Conservation (phyloP, 2,888 invertebrate species). For the Archips crataeganus region DNA sequence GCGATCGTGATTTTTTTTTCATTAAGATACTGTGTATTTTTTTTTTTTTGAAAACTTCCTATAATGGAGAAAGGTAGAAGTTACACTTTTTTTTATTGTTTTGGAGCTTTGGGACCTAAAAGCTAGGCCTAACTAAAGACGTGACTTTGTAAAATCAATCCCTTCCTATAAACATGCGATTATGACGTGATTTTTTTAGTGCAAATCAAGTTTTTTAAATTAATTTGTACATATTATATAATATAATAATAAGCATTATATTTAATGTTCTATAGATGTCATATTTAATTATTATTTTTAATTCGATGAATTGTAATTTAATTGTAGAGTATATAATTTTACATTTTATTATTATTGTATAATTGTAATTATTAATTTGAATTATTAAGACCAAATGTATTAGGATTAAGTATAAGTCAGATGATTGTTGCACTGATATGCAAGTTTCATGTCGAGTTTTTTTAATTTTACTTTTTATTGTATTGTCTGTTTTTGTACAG, state of each 20-base stretch:
- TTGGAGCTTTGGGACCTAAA: not conserved
- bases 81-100: not conserved
- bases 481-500: no score
- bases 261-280: slow-evolving; percentile 41
- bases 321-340: slow-evolving; percentile 17
- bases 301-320: slow-evolving; percentile 8
- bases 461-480: no score
- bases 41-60: no score
- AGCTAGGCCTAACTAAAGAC: not conserved
- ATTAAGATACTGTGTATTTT: no score
- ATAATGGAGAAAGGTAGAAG: no score
- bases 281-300: slow-evolving; percentile 32
- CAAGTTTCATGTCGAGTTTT: not conserved
- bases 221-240: slow-evolving; percentile 35
- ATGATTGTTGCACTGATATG: slow-evolving; percentile 7
- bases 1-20: no score
- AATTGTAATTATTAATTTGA: slow-evolving; percentile 42
- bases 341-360: slow-evolving; percentile 35
- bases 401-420: slow-evolving; percentile 32
- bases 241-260: slow-evolving; percentile 32
- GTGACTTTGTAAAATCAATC: slow-evolving; percentile 9
- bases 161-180: slow-evolving; percentile 5
- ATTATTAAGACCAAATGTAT: slow-evolving; percentile 41
- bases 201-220: slow-evolving; percentile 25
- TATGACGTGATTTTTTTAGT: slow-evolving; percentile 30